These are phyloP conservation scores for Epsilonema sp. DNA, from an alignment of 2,888 invertebrate genomes.

Conservation along the genomic window DNA sequence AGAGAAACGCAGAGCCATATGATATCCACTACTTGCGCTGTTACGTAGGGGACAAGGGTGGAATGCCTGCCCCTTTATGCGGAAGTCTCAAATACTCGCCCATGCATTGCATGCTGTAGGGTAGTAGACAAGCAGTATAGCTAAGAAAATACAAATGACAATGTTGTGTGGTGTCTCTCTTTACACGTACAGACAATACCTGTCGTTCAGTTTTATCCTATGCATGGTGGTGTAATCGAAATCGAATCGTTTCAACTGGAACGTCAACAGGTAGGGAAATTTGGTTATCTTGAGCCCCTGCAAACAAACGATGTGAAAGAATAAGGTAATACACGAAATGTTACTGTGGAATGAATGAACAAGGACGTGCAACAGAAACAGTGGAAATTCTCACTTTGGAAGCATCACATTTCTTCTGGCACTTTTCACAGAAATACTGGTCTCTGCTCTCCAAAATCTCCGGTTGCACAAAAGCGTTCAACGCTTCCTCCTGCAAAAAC, in stretches of 20 bases:
- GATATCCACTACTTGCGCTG: no score
- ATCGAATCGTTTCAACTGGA: slow-evolving; percentile 71
- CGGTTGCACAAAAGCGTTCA: slow-evolving; percentile 59
- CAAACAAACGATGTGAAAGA: slow-evolving; percentile 8
- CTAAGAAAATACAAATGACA: no score
- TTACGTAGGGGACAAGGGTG: no score
- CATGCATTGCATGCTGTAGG: no score
- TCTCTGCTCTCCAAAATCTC: slow-evolving; percentile 62
- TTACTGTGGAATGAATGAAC: neutral
- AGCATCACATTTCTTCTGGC: slow-evolving; percentile 64
- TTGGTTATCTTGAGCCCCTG: slow-evolving; percentile 58
- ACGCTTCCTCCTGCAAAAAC: slow-evolving; percentile 50
- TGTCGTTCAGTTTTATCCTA: slow-evolving; percentile 65
- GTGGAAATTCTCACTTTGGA: slow-evolving; percentile 44
- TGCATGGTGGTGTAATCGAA: slow-evolving; percentile 65
- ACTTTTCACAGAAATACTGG: slow-evolving; percentile 66
- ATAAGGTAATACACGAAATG: neutral
- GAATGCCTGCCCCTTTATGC: no score
- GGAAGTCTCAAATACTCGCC: no score
- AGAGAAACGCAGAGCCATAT: no score
- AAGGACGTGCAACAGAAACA: neutral
- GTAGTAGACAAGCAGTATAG: no score
- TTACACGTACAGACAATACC: no score
- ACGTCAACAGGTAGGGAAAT: slow-evolving; percentile 62
- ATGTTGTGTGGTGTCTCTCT: no score